A percentile compares a stretch with the other conserved stretches of the same genome.
Evolutionary conservation across 2,113 vertebrate genomes (phyloP).

Genomic region (Pteropus alecto): DNA sequence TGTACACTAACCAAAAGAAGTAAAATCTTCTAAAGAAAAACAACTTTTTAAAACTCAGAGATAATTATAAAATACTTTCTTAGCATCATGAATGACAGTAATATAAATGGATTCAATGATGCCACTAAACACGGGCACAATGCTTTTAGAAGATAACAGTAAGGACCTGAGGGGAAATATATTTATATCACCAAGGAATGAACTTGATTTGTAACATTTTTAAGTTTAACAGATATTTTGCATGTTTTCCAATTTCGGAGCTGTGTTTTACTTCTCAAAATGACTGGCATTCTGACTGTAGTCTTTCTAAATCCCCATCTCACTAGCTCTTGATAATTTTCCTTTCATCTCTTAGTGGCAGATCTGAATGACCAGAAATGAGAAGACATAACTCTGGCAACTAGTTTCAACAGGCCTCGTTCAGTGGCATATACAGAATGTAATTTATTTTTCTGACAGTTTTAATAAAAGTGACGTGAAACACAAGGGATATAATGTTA

Average conservation of each 20-base stretch:
- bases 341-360: conserved; percentile 34
- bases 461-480: conserved; percentile 73
- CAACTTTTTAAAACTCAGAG: neutral
- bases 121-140: neutral
- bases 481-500: conserved; percentile 70
- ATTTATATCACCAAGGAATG: neutral
- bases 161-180: neutral
- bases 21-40: neutral
- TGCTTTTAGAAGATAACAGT: neutral
- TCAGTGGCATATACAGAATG: conserved; percentile 48
- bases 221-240: conserved; percentile 30
- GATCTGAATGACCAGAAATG: conserved; percentile 37
- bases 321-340: conserved; percentile 24
- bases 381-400: conserved; percentile 48
- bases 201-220: neutral
- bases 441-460: conserved; percentile 61
- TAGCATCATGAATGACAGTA: neutral
- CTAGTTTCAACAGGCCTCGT: conserved; percentile 19
- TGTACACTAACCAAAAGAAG: neutral
- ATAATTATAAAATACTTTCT: neutral
- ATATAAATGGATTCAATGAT: neutral
- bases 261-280: conserved; percentile 4
- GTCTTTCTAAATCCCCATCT: neutral
- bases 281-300: neutral
- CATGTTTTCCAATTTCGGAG: neutral